Conservation (phyloP, 2,888 invertebrate genomes). For the Eutolmus rufibarbis region DNA sequence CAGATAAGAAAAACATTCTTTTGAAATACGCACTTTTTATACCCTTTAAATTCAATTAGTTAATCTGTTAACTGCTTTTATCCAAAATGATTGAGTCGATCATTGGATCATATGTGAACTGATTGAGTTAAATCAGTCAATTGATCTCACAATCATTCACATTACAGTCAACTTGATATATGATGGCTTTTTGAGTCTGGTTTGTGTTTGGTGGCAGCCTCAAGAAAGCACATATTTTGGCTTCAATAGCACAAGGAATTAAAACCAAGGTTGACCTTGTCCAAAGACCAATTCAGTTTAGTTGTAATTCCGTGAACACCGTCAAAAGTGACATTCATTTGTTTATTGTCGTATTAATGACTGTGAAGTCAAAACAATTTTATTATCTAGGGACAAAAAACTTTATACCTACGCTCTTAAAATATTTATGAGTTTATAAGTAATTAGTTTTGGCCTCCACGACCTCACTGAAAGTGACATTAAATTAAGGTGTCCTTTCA, state of each 20-base stretch:
- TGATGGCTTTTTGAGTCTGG: background rate
- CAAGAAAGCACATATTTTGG: background rate
- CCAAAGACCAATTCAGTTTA: background rate
- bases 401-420: background rate
- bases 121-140: background rate
- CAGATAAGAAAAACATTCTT: background rate
- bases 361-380: background rate
- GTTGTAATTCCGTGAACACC: background rate
- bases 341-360: background rate
- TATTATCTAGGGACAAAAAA: background rate
- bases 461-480: background rate
- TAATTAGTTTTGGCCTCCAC: background rate
- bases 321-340: background rate
- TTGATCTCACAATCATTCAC: background rate
- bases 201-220: background rate
- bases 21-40: background rate
- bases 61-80: background rate
- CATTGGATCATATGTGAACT: background rate
- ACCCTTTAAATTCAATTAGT: background rate
- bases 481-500: background rate
- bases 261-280: background rate
- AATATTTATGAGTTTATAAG: background rate
- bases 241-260: background rate
- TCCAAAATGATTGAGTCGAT: background rate
- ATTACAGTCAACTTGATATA: background rate